These are phyloP conservation scores for Paedocypris micromegethes DNA, from an alignment of 2,797 vertebrate genomes.

Conservation along the genomic window DNA sequence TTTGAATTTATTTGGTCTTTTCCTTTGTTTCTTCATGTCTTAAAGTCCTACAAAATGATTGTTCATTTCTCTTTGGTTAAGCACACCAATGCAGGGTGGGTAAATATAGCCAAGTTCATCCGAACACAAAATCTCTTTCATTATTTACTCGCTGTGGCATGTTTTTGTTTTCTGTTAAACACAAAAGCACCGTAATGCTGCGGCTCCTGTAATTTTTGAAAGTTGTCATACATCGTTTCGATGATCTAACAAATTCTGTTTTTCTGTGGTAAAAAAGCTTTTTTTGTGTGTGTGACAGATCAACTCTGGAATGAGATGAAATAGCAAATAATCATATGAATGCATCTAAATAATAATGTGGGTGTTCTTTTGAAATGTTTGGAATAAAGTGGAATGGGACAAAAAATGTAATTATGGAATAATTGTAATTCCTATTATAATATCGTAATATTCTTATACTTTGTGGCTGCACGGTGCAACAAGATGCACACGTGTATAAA, in stretches of 20 bases:
- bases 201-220: no score
- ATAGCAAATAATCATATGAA: no score
- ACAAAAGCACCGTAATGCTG: no score
- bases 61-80: background rate
- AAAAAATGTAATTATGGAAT: no score
- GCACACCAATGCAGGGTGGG: background rate
- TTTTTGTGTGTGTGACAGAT: background rate
- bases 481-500: background rate
- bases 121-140: background rate
- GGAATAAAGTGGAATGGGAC: no score
- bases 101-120: background rate
- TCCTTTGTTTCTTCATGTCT: slow-evolving; percentile 1
- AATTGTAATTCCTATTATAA: no score
- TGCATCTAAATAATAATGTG: no score
- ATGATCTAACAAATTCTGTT: background rate
- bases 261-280: background rate
- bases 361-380: no score
- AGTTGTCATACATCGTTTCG: no score
- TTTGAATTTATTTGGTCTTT: slow-evolving; percentile 33
- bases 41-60: background rate
- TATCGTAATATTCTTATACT: no score
- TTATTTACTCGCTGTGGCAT: background rate
- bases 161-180: no score
- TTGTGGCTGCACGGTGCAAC: no score
- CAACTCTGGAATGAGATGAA: background rate